Evolutionary conservation across 2,888 invertebrate genomes (phyloP), one percentile per base, ranked within the genome.

Genomic region (Microctonus brassicae): DNA sequence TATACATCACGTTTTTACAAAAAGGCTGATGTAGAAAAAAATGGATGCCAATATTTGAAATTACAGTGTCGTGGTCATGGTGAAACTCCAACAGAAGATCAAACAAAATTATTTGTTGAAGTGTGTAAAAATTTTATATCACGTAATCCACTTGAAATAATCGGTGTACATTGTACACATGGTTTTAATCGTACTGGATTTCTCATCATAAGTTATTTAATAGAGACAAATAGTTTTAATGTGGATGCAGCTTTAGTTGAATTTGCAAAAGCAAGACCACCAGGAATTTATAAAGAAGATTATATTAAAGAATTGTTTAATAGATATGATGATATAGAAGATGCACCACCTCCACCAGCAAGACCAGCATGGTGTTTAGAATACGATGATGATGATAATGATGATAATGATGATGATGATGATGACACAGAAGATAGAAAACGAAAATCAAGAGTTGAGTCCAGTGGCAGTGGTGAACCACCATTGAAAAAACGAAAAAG

Each of bases 121-220:
- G 86, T 95, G 57, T 96, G 97, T 70, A 91, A 92, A 67, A 91
- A 91, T 75, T 98, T 96, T 83, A 93, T 96, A 34, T 89, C 90
- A 22, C 92, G 95, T 75, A 91, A 95, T 82, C 97, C 98, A 0
- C 86, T 94, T 71, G 93, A 96, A 81, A 84, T 89, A 70, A 81
- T 89, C 86, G 94, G 91, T 34, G 93, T 98, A 7, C 98, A 98
- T 86, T 98, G 98, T 84, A 98, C 99, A 0, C 99, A 99, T 88
- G 99, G 99, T 0, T 99, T 99, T 88, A 99, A 99, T 87, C 90
- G 99, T 79, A 98, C 98, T 7, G 99, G 99, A 0, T 99, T 99
- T 84, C 90, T 99, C 6, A 94, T 99, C 64, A 92, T 94, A 29
- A 94, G 97, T 0, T 99, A 95, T 87, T 91, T 99, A 87, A 95